These are phyloP conservation scores for Lysiphlebus fabarum DNA, from an alignment of 1,140 invertebrate genomes.

Conservation along the genomic window DNA sequence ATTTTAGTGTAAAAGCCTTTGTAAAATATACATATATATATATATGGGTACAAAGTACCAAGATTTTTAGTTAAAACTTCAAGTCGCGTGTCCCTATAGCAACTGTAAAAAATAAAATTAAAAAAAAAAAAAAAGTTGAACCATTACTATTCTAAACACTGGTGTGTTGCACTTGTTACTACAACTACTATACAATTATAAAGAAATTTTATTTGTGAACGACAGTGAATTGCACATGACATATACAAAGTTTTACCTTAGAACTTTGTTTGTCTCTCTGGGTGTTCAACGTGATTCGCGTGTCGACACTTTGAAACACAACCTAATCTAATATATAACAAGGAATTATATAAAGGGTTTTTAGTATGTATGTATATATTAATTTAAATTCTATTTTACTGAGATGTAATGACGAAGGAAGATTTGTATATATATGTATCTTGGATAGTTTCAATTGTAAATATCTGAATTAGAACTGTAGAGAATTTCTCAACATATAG, in stretches of 20 bases:
- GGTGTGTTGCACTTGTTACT: constrained; percentile 10
- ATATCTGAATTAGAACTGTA: too few relatives aligned
- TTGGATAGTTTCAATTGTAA: too few relatives aligned
- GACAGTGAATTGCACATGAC: constrained; percentile 20
- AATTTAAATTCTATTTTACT: background rate
- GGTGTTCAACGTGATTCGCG: constrained; percentile 34
- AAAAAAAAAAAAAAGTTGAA: constrained; percentile 15
- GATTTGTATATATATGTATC: too few relatives aligned
- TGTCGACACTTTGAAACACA: constrained; percentile 27
- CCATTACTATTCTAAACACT: constrained; percentile 25
- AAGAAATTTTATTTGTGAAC: too few relatives aligned
- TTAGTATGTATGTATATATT: background rate
- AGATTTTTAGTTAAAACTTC: background rate
- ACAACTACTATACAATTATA: background rate
- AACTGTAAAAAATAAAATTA: constrained; percentile 3
- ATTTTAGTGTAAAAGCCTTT: constrained; percentile 26
- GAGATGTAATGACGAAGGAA: background rate
- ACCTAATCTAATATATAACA: constrained; percentile 4
- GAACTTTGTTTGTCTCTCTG: constrained; percentile 23
- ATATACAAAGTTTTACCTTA: constrained; percentile 27
- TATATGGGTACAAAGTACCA: constrained; percentile 4
- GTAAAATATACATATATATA: background rate
- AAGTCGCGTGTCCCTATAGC: constrained; percentile 15
- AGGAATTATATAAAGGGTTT: too few relatives aligned
- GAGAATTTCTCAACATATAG: too few relatives aligned